A percentile compares a stretch with the other conserved stretches of the same genome.
Conservation (phyloP, 2,888 invertebrate genomes). For the Ditula angustiorana region DNA sequence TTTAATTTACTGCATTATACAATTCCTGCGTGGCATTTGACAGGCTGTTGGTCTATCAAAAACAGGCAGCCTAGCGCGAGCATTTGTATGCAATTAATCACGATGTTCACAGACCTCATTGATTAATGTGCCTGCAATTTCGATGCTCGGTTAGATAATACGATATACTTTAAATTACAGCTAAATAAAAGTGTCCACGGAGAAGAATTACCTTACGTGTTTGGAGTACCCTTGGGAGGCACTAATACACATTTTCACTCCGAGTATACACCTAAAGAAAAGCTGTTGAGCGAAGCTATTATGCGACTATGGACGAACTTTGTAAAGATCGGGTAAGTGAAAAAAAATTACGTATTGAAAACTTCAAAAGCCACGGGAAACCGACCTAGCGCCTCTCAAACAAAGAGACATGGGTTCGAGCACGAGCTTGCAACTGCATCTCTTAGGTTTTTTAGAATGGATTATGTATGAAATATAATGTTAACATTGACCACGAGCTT, state of each 20-base stretch:
- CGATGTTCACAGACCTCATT: not conserved
- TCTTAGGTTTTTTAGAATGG: too few relatives aligned
- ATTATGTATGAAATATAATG: too few relatives aligned
- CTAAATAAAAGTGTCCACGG: constrained; percentile 92
- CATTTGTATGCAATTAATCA: not conserved
- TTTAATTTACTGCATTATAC: too few relatives aligned
- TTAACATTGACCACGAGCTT: too few relatives aligned
- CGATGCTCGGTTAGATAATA: not conserved
- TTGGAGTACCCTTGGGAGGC: constrained; percentile 93
- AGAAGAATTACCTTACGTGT: constrained; percentile 94
- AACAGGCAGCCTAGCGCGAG: not conserved
- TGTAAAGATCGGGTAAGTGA: constrained; percentile 93
- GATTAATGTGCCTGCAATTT: not conserved
- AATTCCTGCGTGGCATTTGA: not conserved
- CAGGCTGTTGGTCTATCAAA: not conserved
- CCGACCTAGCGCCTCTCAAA: too few relatives aligned
- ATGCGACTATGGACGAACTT: constrained; percentile 97
- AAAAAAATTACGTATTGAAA: not conserved
- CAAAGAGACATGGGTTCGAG: too few relatives aligned
- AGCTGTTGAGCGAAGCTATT: constrained; percentile 92
- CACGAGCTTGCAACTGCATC: too few relatives aligned
- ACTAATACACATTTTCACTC: constrained; percentile 88
- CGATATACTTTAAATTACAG: constrained; percentile 67
- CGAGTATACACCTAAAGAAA: constrained; percentile 91
- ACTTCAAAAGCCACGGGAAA: too few relatives aligned